These are phyloP conservation scores for Drosophila sordidapex DNA, from an alignment of 2,888 invertebrate species.

Conservation along the genomic window DNA sequence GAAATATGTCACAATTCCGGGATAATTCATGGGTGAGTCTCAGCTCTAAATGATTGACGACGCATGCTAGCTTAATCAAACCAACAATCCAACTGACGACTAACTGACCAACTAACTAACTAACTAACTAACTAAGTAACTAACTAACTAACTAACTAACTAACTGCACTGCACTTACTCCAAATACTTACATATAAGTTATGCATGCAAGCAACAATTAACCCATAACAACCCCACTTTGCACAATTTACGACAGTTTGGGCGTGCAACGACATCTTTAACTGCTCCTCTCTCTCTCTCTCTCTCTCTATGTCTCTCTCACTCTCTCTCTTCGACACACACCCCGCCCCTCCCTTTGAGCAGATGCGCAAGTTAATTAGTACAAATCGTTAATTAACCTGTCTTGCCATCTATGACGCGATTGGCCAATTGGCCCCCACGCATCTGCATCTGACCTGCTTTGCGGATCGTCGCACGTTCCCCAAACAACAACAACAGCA, in stretches of 20 bases:
- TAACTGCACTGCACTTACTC: not conserved
- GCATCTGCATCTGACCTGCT: constrained; percentile 71
- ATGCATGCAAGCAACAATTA: constrained; percentile 23
- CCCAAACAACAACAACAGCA: not conserved
- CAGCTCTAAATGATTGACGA: constrained; percentile 10
- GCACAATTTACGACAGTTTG: constrained; percentile 29
- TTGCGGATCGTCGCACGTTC: constrained; percentile 28
- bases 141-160: not conserved
- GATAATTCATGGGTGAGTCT: constrained; percentile 84
- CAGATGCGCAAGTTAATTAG: constrained; percentile 61
- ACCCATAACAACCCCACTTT: not conserved
- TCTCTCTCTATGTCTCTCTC: not conserved
- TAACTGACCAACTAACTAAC: not conserved
- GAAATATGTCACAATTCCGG: constrained; percentile 83
- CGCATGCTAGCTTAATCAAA: not conserved
- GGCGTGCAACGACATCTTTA: constrained; percentile 15
- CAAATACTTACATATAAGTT: not conserved
- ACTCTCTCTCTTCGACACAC: not conserved
- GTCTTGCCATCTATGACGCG: constrained; percentile 70
- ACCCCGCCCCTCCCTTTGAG: not conserved
- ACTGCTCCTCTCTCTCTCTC: not conserved
- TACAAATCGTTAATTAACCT: constrained; percentile 74
- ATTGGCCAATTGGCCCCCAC: constrained; percentile 76
- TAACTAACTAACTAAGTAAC: too few species aligned
- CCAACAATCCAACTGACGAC: constrained; percentile 12